These are phyloP conservation scores for Phylloscopus whistleri DNA, from an alignment of 2,113 vertebrate genomes.

Conservation along the genomic window DNA sequence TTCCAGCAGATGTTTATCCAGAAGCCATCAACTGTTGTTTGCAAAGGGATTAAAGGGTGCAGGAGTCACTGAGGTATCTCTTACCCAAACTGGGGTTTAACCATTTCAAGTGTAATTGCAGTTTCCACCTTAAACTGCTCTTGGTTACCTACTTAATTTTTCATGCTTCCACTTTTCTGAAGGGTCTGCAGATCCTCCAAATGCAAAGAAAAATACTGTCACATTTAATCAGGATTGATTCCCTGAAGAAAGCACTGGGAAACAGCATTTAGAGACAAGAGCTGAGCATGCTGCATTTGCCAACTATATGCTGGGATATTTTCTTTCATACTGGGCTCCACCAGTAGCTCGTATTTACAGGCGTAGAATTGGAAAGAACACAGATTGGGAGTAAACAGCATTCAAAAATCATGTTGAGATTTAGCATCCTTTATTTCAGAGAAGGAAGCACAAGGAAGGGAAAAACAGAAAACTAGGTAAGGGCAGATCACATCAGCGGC, in stretches of 20 bases:
- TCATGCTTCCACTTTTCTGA: not conserved
- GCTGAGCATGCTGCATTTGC: not conserved
- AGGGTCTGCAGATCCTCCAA: not conserved
- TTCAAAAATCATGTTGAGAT: not conserved
- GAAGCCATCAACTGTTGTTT: not conserved
- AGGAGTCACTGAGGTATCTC: not conserved
- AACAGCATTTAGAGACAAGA: not conserved
- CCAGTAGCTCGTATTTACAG: conserved; percentile 15
- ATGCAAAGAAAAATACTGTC: not conserved
- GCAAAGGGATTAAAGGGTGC: not conserved
- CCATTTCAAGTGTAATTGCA: not conserved
- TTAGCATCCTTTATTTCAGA: not conserved
- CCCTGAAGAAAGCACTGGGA: not conserved
- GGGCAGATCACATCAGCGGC: not conserved
- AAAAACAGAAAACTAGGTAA: not conserved
- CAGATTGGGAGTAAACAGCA: not conserved
- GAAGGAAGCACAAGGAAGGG: not conserved
- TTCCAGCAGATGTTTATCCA: not conserved
- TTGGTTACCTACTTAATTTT: not conserved
- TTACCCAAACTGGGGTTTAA: not conserved
- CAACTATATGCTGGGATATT: not conserved
- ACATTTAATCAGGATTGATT: not conserved
- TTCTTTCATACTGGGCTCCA: conserved; percentile 1
- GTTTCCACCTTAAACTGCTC: not conserved
- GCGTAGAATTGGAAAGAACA: not conserved